A percentile compares a stretch with the other conserved stretches of the same genome.
These are phyloP conservation scores for Colostygia pectinataria DNA, from an alignment of 2,888 invertebrate genomes.

Conservation along the genomic window DNA sequence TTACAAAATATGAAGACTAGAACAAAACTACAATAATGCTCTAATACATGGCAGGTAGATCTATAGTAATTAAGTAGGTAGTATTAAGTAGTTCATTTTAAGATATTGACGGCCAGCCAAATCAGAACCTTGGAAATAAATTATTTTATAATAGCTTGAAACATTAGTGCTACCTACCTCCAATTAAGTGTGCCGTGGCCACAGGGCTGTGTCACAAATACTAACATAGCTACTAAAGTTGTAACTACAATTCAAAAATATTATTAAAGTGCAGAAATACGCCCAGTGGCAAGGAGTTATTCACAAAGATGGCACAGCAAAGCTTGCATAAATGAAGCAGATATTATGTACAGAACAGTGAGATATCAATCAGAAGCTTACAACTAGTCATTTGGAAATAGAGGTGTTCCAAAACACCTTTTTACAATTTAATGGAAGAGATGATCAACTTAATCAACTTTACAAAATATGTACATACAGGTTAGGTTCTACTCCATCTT, in stretches of 20 bases:
- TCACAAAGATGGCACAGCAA: conserved; percentile 47
- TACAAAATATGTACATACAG: conserved; percentile 65
- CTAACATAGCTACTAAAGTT: conserved; percentile 15
- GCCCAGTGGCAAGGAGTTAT: conserved; percentile 27
- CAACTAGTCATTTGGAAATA: conserved; percentile 46
- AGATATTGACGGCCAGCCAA: conserved; percentile 1
- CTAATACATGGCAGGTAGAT: conserved; percentile 30
- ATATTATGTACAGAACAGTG: conserved; percentile 29
- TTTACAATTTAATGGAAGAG: conserved; percentile 56
- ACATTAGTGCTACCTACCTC: conserved; percentile 19
- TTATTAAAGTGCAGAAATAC: conserved; percentile 24
- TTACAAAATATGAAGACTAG: conserved; percentile 67
- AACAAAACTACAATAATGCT: conserved; percentile 44
- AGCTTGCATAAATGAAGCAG: conserved; percentile 34
- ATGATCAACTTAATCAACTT: conserved; percentile 48
- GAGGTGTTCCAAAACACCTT: conserved; percentile 46
- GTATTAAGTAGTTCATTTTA: conserved; percentile 8
- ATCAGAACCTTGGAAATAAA: conserved; percentile 2
- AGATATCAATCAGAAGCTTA: conserved; percentile 35
- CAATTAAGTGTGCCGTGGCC: conserved; percentile 15
- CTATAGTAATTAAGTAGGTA: conserved; percentile 11
- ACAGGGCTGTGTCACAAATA: conserved; percentile 12
- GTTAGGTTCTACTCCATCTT: conserved; percentile 68
- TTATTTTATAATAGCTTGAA: conserved; percentile 12
- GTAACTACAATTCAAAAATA: conserved; percentile 1